phyloP scores from a whole-genome alignment of 2,113 vertebrate genomes.

The Shinisaurus crocodilurus region DNA sequence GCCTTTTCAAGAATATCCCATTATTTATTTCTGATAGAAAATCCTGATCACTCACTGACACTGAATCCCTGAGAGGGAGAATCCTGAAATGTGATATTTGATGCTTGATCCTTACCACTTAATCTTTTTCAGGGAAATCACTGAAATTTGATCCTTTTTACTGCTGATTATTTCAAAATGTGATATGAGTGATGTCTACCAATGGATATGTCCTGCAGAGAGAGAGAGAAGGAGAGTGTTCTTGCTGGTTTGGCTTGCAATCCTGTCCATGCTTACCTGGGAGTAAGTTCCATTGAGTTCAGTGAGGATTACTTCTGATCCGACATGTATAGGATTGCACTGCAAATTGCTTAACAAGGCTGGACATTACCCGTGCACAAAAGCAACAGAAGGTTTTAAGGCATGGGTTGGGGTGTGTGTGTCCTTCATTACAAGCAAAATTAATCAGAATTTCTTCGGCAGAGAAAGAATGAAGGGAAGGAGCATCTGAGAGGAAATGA shows the following conservation, averaged over 20 bases:
- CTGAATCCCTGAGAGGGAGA: constrained; percentile 31
- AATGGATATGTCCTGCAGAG: constrained; percentile 45
- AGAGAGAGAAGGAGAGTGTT: constrained; percentile 25
- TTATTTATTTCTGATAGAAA: background rate
- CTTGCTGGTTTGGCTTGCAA: background rate
- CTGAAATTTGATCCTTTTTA: constrained; percentile 58
- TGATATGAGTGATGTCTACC: constrained; percentile 53
- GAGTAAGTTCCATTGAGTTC: too few relatives aligned
- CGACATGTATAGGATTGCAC: too few relatives aligned
- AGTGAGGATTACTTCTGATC: too few relatives aligned
- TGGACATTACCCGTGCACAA: background rate
- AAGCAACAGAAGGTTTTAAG: background rate
- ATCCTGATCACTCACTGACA: constrained; percentile 36
- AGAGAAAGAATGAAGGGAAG: background rate
- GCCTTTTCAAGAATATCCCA: constrained; percentile 41
- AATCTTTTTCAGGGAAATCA: constrained; percentile 57
- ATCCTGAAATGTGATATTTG: constrained; percentile 45
- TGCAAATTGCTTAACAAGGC: background rate
- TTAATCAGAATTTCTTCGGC: too few relatives aligned
- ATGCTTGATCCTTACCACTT: constrained; percentile 53
- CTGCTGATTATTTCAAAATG: constrained; percentile 50
- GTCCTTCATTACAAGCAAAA: too few relatives aligned
- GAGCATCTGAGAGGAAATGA: background rate
- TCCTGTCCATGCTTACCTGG: too few relatives aligned
- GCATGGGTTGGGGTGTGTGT: too few relatives aligned